Percentiles rank a stretch among this genome's conserved stretches.
Evolutionary conservation across 2,113 vertebrate species (phyloP).

Genomic region (Stegostoma tigrinum): DNA sequence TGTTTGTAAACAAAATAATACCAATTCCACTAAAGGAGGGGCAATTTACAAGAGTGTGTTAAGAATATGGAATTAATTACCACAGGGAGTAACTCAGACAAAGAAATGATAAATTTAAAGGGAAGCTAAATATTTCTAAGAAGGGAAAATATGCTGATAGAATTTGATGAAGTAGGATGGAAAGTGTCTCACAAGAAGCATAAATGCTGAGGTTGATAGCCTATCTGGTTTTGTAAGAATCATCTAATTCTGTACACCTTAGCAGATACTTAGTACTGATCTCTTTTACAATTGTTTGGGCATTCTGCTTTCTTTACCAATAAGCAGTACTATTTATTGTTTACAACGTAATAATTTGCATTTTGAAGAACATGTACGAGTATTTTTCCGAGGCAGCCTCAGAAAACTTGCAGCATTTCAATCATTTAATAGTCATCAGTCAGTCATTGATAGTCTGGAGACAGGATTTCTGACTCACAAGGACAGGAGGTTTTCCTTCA

Average conservation of each 20-base stretch:
- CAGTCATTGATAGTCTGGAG: no score
- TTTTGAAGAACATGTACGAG: neutral
- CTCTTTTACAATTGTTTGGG: neutral
- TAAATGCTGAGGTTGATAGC: neutral
- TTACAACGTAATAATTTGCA: neutral
- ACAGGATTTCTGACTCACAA: no score
- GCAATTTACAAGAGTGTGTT: neutral
- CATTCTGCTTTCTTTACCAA: neutral
- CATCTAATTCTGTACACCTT: neutral
- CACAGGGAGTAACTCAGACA: neutral
- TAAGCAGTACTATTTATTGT: neutral
- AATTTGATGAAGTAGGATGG: neutral
- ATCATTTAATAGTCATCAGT: no score
- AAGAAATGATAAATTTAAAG: neutral
- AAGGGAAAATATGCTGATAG: neutral
- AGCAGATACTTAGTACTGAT: neutral
- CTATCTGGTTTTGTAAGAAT: neutral
- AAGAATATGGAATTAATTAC: neutral
- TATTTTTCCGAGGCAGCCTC: neutral
- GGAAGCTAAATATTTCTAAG: neutral
- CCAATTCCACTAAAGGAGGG: neutral
- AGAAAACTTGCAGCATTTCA: no score
- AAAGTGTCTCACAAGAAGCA: neutral
- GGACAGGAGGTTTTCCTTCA: no score
- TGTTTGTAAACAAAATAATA: neutral